Evolutionary conservation across 2,113 vertebrate species (phyloP), one percentile per base, ranked within the genome.

Genomic region (Myotis davidii): DNA sequence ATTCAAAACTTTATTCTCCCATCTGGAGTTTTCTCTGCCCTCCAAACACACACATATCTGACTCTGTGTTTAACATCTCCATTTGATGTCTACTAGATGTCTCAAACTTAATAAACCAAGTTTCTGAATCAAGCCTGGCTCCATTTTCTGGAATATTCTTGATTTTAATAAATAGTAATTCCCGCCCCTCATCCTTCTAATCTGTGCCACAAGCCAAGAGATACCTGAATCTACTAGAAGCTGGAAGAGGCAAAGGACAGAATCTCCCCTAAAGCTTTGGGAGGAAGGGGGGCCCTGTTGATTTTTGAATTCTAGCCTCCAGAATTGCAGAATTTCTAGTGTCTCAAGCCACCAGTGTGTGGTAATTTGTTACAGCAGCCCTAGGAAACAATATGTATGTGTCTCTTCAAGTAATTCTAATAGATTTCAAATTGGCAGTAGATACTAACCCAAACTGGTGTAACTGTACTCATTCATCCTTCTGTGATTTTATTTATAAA

Each of bases 111-210:
- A 69, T 90, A 72, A 59, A 54, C 1, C 16, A 74, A 83, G 92
- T 88, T 74, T 79, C 45, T 39, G 34, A 88, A 74, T 54, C 25
- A 85, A 88, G 48, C 5, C 7, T 20, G 13, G n/a, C 23, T 32
- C 32, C 5, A 0, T 9, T 14, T 85, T 20, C 32, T 64, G 9
- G 11, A 95, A 79, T 34, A 32, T 18, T 20, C 6, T 20, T 93
- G 59, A 69, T 69, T 87, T 92, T 85, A 90, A 45, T 83, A 67
- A 85, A 48, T 81, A 64, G 29, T 20, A 84, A 79, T 27, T 84
- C 59, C 59, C 27, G 23, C 59, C 25, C 25, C 59, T 61, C 25
- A 61, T 27, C 59, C 27, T 61, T 61, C 10, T 61, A 61, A 27
- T 61, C 59, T 61, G 59, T 61, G 56, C 59, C 50, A 76, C 4